phyloP scores from a whole-genome alignment of 2,113 vertebrate genomes.

The Corydoras sp. region DNA sequence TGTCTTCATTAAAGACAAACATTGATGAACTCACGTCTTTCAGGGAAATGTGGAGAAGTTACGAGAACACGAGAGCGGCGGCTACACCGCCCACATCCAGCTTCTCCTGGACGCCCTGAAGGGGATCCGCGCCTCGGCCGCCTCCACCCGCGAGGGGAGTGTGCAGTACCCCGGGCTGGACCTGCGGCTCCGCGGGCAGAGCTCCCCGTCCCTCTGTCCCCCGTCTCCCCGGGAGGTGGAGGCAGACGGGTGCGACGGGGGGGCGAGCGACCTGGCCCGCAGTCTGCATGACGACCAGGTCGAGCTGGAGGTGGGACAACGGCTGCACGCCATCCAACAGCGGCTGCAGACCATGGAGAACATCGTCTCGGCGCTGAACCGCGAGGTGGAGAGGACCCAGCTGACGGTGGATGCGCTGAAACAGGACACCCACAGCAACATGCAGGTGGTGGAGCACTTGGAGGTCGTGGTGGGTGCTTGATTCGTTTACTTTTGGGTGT shows the following conservation, averaged over 20 bases:
- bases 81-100: slow-evolving; percentile 61
- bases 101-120: slow-evolving; percentile 65
- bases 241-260: slow-evolving; percentile 47
- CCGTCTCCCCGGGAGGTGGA: slow-evolving; percentile 48
- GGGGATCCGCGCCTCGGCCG: slow-evolving; percentile 49
- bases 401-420: slow-evolving; percentile 60
- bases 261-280: slow-evolving; percentile 41
- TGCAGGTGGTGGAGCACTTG: slow-evolving; percentile 62
- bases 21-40: neutral
- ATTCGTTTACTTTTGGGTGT: neutral
- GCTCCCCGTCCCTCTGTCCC: slow-evolving; percentile 33
- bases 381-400: slow-evolving; percentile 73
- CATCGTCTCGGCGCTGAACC: slow-evolving; percentile 73
- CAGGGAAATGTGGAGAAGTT: slow-evolving; percentile 67
- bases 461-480: slow-evolving; percentile 66
- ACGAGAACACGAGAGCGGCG: slow-evolving; percentile 63
- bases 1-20: neutral
- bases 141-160: slow-evolving; percentile 17
- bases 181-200: slow-evolving; percentile 26
- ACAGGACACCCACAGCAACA: slow-evolving; percentile 65
- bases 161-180: slow-evolving; percentile 7
- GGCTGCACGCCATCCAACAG: slow-evolving; percentile 66
- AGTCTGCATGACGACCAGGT: slow-evolving; percentile 51
- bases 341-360: slow-evolving; percentile 77
- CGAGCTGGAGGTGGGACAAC: slow-evolving; percentile 50